phyloP scores from a whole-genome alignment of 2,113 vertebrate species.

The Paradisaea rubra region DNA sequence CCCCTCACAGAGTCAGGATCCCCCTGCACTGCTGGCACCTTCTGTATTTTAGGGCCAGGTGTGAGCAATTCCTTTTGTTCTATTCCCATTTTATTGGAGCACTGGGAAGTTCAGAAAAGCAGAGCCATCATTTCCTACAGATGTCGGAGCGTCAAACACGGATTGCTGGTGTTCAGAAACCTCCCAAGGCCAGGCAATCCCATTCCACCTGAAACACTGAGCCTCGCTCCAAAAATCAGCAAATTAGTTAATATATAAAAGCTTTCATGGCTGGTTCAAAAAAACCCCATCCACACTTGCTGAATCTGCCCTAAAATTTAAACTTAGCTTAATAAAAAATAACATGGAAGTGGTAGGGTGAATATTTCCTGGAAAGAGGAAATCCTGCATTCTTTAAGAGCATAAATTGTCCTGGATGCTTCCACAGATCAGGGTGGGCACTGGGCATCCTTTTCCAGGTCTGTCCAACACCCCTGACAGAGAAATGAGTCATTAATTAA shows the following conservation, averaged over 20 bases:
- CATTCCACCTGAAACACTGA: not conserved
- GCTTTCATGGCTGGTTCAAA: not conserved
- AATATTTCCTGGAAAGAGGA: not conserved
- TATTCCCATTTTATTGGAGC: not conserved
- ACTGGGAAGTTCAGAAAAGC: not conserved
- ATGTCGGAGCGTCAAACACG: not conserved
- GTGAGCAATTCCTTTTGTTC: not conserved
- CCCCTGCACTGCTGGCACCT: accelerated
- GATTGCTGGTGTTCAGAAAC: accelerated
- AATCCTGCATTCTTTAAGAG: not conserved
- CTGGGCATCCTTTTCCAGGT: accelerated
- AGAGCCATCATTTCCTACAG: not conserved
- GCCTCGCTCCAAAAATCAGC: not conserved
- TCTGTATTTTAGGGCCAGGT: not conserved
- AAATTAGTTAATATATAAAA: not conserved
- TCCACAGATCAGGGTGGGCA: not conserved
- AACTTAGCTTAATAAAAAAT: not conserved
- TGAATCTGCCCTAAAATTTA: not conserved
- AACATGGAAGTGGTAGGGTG: not conserved
- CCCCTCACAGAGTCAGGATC: no score
- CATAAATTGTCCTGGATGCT: not conserved
- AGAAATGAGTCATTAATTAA: not conserved
- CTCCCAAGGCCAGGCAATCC: not conserved
- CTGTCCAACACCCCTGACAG: not conserved
- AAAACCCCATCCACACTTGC: not conserved